Evolutionary conservation across 2,113 vertebrate species (phyloP).

Genomic region (Scomber scombrus): DNA sequence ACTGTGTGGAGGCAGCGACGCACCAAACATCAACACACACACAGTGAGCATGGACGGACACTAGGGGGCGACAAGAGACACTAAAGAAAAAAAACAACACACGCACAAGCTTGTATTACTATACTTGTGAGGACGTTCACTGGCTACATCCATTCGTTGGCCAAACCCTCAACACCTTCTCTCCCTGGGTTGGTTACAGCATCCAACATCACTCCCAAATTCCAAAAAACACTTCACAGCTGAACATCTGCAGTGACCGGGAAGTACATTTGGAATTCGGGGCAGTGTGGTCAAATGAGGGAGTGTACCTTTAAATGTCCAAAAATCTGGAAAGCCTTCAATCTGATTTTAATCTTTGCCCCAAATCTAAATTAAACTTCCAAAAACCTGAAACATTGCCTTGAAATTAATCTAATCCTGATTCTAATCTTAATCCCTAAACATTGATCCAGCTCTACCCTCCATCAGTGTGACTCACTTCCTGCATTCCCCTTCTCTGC

Average conservation of each 20-base stretch:
- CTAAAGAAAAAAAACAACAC: constrained; percentile 52
- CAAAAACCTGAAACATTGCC: background rate
- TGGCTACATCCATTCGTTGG: constrained; percentile 1
- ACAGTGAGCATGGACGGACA: constrained; percentile 81
- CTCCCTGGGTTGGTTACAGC: background rate
- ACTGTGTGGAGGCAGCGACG: constrained; percentile 86
- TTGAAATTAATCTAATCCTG: background rate
- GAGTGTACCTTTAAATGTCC: background rate
- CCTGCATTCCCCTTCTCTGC: background rate
- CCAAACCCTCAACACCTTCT: background rate
- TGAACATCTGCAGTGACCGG: background rate
- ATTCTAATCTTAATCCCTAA: background rate
- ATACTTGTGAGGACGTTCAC: constrained; percentile 62
- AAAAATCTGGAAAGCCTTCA: background rate
- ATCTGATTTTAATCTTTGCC: background rate
- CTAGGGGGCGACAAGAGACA: constrained; percentile 62
- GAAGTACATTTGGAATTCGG: background rate
- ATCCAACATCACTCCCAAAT: constrained; percentile 5
- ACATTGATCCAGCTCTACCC: background rate
- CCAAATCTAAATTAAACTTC: background rate
- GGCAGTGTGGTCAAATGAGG: background rate
- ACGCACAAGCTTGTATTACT: constrained; percentile 60
- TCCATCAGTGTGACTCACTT: background rate
- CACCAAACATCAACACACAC: constrained; percentile 70
- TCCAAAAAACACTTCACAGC: background rate